phyloP scores from a whole-genome alignment of 2,888 invertebrate species.

The Calameuta filiformis region DNA sequence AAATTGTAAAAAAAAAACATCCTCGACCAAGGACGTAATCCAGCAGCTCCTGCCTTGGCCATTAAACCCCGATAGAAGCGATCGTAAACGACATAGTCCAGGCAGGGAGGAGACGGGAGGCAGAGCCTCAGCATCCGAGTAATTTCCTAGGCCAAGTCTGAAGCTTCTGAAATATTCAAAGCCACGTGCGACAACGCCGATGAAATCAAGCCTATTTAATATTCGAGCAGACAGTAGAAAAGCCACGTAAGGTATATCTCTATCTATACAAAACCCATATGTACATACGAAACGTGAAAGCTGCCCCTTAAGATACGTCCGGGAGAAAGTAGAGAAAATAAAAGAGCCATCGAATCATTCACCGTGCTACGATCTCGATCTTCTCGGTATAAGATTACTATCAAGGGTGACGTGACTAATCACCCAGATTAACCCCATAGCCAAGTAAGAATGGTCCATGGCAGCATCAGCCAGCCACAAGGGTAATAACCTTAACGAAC shows the following conservation, averaged over 20 bases:
- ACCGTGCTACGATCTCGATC: neutral
- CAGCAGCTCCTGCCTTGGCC: too few relatives aligned
- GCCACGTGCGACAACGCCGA: slow-evolving; percentile 44
- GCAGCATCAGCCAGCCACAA: neutral
- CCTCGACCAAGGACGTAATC: too few relatives aligned
- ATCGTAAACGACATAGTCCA: too few relatives aligned
- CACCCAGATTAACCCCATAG: neutral
- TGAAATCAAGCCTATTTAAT: slow-evolving; percentile 47
- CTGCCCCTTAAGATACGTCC: neutral
- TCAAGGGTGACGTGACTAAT: neutral
- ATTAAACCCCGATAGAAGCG: too few relatives aligned
- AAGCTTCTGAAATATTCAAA: slow-evolving; percentile 41
- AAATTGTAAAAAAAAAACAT: too few relatives aligned
- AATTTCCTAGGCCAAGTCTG: neutral
- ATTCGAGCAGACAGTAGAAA: slow-evolving; percentile 32
- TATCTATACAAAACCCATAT: neutral
- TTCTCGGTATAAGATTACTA: neutral
- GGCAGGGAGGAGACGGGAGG: too few relatives aligned
- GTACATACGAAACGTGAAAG: neutral
- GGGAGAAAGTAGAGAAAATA: neutral
- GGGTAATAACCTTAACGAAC: slow-evolving; percentile 5
- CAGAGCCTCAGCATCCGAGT: neutral
- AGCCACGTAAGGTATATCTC: neutral
- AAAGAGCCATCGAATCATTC: neutral
- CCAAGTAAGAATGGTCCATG: neutral